Evolutionary conservation across 2,113 vertebrate species (phyloP).

Genomic region (Madoqua kirkii): DNA sequence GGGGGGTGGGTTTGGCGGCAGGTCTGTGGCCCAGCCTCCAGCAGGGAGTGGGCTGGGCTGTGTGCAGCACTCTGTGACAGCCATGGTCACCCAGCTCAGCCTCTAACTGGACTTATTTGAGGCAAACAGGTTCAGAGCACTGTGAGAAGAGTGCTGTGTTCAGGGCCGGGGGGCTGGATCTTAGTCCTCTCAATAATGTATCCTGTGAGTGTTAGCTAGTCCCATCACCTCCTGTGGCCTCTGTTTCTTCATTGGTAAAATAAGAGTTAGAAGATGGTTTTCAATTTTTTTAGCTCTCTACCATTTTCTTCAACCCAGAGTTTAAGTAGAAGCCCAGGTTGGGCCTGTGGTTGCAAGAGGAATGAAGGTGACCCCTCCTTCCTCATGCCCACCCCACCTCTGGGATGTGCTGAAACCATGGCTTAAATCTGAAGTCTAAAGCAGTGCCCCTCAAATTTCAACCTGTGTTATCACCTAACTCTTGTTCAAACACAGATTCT

Average conservation of each 20-base stretch:
- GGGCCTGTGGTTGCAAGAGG: neutral
- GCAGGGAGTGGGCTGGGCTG: neutral
- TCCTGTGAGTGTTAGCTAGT: accelerated
- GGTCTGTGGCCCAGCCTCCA: neutral
- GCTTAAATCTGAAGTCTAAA: neutral
- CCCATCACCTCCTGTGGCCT: accelerated
- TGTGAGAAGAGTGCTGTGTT: neutral
- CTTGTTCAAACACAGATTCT: neutral
- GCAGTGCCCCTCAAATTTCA: neutral
- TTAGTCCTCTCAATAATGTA: accelerated
- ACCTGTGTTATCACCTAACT: neutral
- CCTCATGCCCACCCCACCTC: accelerated
- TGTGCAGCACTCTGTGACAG: neutral
- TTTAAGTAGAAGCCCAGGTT: neutral
- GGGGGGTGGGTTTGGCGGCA: neutral
- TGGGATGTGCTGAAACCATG: neutral
- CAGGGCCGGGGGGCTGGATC: accelerated
- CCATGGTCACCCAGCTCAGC: neutral
- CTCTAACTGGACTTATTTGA: neutral
- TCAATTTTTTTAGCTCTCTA: neutral
- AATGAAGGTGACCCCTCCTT: neutral
- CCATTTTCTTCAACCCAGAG: neutral
- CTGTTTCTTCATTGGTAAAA: neutral
- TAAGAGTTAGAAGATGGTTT: neutral
- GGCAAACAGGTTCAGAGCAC: neutral